Evolutionary conservation across 37 sponge, comb jelly and placozoan species (phyloP), one percentile per base, ranked within the genome.

Genomic region (Spongilla lacustris): DNA sequence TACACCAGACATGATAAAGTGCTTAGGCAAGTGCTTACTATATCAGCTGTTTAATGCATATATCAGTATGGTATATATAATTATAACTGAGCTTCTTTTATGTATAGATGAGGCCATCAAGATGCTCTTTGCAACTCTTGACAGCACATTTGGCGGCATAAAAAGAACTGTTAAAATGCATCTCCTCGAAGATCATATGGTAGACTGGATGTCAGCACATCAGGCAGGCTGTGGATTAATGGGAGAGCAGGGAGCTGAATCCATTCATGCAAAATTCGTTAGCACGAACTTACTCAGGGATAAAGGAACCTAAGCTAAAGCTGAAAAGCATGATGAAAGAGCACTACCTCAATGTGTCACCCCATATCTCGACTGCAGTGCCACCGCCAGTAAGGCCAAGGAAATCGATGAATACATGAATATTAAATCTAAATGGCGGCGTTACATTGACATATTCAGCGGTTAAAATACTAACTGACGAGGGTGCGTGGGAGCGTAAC

Each of bases 171-270:
- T 81, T 12, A 86, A 86, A 48, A 69, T 86, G 75, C 87, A 86
- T 66, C 41, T 86, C 2, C 87, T 86, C 2, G 87, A 86, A 28
- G 81, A 86, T 14, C 87, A 80, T 80, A 67, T 79, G 9, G 37
- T 80, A 30, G 46, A 32, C 17, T 88, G 89, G 89, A 23, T 88
- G 83, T 2, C 50, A 31, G 22, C 24, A 33, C 82, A 83, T 82
- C 46, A 88, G 10, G 24, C 74, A 19, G 89, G 83, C 31, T 12
- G 33, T 27, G 89, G 89, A n/a, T 27, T 88, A 23, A 72, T 78
- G 73, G 89, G 89, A 50, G 89, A 88, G 33, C 89, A 88, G 33
- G 83, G 89, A 21, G 87, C 87, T 9, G 87, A 86, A 67, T 74
- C 75, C 74, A 79, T 86, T 36, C 87, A 86, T 50, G 74, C 73